phyloP scores from a whole-genome alignment of 1,140 invertebrate genomes.

The Drosophila seguyi region DNA sequence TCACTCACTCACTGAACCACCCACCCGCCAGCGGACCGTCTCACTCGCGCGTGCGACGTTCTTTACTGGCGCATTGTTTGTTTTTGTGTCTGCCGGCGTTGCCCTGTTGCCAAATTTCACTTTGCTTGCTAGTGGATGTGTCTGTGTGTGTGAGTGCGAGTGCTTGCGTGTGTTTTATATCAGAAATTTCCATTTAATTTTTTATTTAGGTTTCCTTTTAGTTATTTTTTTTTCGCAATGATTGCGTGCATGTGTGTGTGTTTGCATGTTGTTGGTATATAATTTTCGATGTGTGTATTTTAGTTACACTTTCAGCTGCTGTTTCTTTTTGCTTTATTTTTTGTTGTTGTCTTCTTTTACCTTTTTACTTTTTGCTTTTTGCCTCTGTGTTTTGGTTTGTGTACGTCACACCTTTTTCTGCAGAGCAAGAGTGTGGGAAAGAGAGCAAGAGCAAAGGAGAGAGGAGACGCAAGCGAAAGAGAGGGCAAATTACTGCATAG shows the following conservation, averaged over 20 bases:
- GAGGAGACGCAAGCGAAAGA: not conserved
- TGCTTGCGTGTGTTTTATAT: slow-evolving; percentile 70
- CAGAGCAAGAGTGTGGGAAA: not conserved
- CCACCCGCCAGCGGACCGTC: slow-evolving; percentile 19
- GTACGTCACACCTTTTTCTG: slow-evolving; percentile 63
- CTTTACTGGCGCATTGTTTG: slow-evolving; percentile 47
- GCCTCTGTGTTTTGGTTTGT: slow-evolving; percentile 29
- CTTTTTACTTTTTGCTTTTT: slow-evolving; percentile 15
- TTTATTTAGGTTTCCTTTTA: slow-evolving; percentile 78
- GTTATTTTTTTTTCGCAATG: slow-evolving; percentile 61
- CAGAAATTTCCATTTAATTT: slow-evolving; percentile 84
- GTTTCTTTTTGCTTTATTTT: slow-evolving; percentile 34
- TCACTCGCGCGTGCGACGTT: slow-evolving; percentile 48
- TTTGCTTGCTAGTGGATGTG: not conserved
- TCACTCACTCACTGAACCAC: slow-evolving; percentile 15
- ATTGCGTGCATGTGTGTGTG: slow-evolving; percentile 31
- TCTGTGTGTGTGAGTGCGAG: slow-evolving; percentile 4
- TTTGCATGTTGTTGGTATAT: slow-evolving; percentile 34
- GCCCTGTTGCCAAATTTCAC: slow-evolving; percentile 72
- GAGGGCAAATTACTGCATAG: slow-evolving; percentile 40
- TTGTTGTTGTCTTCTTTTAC: slow-evolving; percentile 3
- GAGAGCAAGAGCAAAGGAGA: not conserved
- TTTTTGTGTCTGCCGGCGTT: slow-evolving; percentile 67
- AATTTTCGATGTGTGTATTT: slow-evolving; percentile 54
- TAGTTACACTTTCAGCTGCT: slow-evolving; percentile 76